Evolutionary conservation across 2,113 vertebrate genomes (phyloP), one percentile per base, ranked within the genome.

Genomic region (Hippolais icterina): DNA sequence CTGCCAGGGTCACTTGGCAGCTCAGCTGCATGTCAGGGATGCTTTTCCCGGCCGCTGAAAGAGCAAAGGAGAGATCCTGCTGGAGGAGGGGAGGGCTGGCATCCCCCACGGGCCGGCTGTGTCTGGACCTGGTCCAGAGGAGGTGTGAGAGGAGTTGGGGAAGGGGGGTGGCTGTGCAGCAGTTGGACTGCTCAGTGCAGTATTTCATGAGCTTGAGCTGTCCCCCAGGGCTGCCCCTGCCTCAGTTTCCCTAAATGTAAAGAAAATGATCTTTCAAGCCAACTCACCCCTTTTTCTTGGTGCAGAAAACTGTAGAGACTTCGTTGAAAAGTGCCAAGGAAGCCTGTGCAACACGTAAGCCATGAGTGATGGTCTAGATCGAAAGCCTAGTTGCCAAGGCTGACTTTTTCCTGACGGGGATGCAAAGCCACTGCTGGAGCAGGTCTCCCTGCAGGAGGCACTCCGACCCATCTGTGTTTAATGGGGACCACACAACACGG

Each of bases 1-100:
- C 75, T 94, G 93, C 87, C 93, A 91, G 93, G 93, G 90, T 95
- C 93, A 83, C 53, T 94, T 96, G 96, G 90, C 95, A 87, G 94
- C 92, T 85, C 42, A 57, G 79, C 79, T 92, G 87, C 94, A 11
- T 91, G 29, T 89, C 83, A 52, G 93, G 52, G 66, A 90, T 96
- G 95, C 69, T 94, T 94, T 85, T 79, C 63, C 37, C 69, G 66
- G 64, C 70, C 87, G 77, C 87, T 85, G 52, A 94, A 91, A 94
- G 80, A 90, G 82, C 78, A 90, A 64, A 94, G 78, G 53, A 93
- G 90, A 83, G 61, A 65, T 91, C 53, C 31, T 3, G 3, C 53
- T 81, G 68, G 49, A 90, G 64, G 71, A 75, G 66, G 56, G 42
- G 80, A 82, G 63, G 25, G 63, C 76, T 79, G 79, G 49, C 66